phyloP scores from a whole-genome alignment of 2,797 vertebrate genomes.

The Stomatorhinus walkeri region DNA sequence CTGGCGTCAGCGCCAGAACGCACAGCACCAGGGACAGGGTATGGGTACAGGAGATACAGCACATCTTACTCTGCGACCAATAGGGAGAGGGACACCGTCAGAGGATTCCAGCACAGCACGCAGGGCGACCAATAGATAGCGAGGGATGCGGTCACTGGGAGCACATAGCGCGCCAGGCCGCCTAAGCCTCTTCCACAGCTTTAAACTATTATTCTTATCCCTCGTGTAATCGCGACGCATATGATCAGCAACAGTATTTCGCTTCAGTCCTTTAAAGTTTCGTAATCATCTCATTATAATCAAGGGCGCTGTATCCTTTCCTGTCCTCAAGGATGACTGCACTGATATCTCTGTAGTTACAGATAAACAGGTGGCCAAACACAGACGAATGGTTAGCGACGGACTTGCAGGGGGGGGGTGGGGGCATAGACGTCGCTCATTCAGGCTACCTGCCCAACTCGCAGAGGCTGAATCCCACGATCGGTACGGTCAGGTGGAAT shows the following conservation, averaged over 20 bases:
- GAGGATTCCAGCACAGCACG: slow-evolving; percentile 20
- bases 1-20: slow-evolving; percentile 86
- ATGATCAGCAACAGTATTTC: slow-evolving; percentile 18
- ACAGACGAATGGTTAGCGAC: slow-evolving; percentile 9
- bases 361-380: slow-evolving; percentile 24
- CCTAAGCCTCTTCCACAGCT: not conserved
- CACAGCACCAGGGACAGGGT: slow-evolving; percentile 93
- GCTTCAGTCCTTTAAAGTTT: slow-evolving; percentile 14
- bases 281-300: slow-evolving; percentile 15
- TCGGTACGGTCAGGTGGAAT: slow-evolving; percentile 11
- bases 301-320: not conserved
- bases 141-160: slow-evolving; percentile 6
- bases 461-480: not conserved
- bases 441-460: not conserved
- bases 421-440: not conserved
- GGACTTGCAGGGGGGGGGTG: not conserved
- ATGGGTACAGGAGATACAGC: slow-evolving; percentile 76
- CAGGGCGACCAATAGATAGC: slow-evolving; percentile 13
- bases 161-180: not conserved
- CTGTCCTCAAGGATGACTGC: not conserved
- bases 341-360: slow-evolving; percentile 14
- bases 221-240: not conserved
- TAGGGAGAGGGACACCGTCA: slow-evolving; percentile 33
- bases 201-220: slow-evolving; percentile 17
- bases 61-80: slow-evolving; percentile 79